Conservation (phyloP, 2,888 invertebrate species). For the Leptodirus hochenwartii region DNA sequence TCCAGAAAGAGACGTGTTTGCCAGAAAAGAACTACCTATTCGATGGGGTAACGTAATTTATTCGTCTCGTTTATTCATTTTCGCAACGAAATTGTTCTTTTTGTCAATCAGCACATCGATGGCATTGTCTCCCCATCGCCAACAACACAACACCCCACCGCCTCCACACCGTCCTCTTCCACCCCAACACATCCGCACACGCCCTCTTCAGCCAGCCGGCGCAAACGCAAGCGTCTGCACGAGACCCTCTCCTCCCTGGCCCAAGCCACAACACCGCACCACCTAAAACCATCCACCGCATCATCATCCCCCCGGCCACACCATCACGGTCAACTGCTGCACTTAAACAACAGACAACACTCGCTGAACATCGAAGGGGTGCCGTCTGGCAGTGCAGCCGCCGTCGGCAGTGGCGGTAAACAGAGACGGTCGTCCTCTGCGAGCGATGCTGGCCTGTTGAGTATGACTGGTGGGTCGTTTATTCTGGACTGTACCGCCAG, state of each 20-base stretch:
- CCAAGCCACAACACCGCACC: constrained; percentile 14
- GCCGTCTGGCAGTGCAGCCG: no score
- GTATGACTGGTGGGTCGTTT: no score
- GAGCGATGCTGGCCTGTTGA: constrained; percentile 62
- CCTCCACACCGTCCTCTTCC: no score
- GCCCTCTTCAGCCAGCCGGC: constrained; percentile 34
- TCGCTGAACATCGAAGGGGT: no score
- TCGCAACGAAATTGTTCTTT: not conserved
- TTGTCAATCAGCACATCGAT: no score
- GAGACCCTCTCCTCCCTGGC: constrained; percentile 40
- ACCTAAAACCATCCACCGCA: no score
- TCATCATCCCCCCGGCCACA: no score
- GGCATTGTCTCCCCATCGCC: not conserved
- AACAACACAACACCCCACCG: no score
- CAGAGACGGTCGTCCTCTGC: constrained; percentile 71
- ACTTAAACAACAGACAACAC: no score
- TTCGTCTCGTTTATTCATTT: not conserved
- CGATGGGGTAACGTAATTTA: constrained; percentile 49
- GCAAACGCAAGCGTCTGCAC: constrained; percentile 67
- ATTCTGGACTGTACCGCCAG: constrained; percentile 74
- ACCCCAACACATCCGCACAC: no score
- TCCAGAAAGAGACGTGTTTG: constrained; percentile 87
- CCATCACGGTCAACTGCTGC: no score
- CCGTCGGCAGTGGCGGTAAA: no score
- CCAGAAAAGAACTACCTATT: constrained; percentile 81